These are phyloP conservation scores for Heliocidaris tuberculata DNA, from an alignment of 35 echinoderm and acorn worm genomes.

Conservation along the genomic window DNA sequence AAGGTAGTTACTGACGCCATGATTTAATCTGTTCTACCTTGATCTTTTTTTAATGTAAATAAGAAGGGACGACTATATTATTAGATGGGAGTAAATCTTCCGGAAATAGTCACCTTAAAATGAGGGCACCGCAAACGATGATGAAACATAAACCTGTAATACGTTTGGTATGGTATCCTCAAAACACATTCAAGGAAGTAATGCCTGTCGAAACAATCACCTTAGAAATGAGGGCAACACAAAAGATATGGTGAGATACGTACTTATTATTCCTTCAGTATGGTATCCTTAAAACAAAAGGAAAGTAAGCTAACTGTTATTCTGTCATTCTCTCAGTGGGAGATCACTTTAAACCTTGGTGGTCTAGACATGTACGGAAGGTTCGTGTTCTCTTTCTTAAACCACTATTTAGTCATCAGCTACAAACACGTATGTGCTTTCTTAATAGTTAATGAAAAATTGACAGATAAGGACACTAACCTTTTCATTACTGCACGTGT, in stretches of 20 bases:
- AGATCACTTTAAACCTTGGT: neutral
- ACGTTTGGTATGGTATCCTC: too few species aligned
- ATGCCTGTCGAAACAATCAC: neutral
- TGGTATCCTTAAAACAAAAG: conserved; percentile 4
- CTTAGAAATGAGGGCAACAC: neutral
- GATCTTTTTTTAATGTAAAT: too few species aligned
- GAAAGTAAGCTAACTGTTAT: neutral
- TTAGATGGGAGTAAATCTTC: too few species aligned
- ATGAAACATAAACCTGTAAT: too few species aligned
- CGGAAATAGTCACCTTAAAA: too few species aligned
- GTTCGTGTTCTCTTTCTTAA: neutral
- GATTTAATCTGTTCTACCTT: too few species aligned
- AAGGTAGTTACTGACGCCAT: too few species aligned
- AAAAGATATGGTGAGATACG: neutral
- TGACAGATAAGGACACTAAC: too few species aligned
- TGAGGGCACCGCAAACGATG: too few species aligned
- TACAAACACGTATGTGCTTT: neutral
- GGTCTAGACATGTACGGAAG: neutral
- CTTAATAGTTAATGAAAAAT: too few species aligned
- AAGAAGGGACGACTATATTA: too few species aligned
- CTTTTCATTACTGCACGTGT: too few species aligned
- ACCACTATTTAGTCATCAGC: neutral
- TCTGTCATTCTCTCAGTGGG: neutral
- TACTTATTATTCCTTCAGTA: neutral
- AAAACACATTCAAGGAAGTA: neutral